These are phyloP conservation scores for Chrysogorgia sp. DNA, from an alignment of 92 coral and sea anemone genomes.

Conservation along the genomic window DNA sequence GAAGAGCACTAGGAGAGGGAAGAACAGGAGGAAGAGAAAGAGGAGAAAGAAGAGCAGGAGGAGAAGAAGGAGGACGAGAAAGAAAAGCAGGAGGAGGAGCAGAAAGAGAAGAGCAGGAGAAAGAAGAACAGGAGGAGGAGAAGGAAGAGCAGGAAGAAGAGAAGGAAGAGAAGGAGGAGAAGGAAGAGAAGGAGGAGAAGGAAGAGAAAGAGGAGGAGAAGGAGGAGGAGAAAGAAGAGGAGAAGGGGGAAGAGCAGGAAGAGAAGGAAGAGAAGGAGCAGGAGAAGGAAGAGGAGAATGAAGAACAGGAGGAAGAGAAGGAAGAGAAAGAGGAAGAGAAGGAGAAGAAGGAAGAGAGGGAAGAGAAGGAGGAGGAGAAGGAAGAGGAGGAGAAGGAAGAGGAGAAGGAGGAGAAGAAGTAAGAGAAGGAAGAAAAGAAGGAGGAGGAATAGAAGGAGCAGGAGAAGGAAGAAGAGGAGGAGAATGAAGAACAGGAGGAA, in stretches of 20 bases:
- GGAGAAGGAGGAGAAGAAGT: neutral
- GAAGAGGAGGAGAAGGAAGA: neutral
- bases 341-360: too few species aligned
- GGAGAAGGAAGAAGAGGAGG: neutral
- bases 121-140: neutral
- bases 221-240: slow-evolving; percentile 8
- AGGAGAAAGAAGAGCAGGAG: neutral
- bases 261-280: slow-evolving; percentile 9
- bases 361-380: neutral
- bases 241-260: neutral
- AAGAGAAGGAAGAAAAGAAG: neutral
- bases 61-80: neutral
- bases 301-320: too few species aligned
- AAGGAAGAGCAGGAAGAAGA: neutral
- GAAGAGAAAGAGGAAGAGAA: too few species aligned
- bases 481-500: neutral
- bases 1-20: neutral
- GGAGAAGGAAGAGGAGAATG: neutral
- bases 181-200: slow-evolving; percentile 20
- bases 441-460: neutral
- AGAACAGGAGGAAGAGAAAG: neutral
- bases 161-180: neutral
- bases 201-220: slow-evolving; percentile 5
- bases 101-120: neutral
- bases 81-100: neutral